These are phyloP conservation scores for Syngnathus rostellatus DNA, from an alignment of 2,797 vertebrate genomes.

Conservation along the genomic window DNA sequence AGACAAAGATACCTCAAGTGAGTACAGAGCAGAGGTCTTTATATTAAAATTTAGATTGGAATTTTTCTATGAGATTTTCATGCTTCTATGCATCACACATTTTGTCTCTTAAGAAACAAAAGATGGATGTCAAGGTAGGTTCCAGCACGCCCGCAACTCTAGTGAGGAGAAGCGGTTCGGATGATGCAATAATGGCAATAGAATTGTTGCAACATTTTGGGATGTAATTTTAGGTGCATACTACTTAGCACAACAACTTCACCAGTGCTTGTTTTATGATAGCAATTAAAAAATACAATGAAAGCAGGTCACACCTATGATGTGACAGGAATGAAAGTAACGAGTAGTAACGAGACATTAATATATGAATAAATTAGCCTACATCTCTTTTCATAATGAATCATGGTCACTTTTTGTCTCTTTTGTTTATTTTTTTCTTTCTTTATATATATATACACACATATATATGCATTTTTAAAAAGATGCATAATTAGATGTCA, in stretches of 20 bases:
- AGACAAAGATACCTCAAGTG: not conserved
- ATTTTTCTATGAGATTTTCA: too few species aligned
- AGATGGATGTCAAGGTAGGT: too few species aligned
- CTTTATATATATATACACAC: too few species aligned
- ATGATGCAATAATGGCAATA: too few species aligned
- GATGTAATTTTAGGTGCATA: not conserved
- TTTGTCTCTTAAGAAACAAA: too few species aligned
- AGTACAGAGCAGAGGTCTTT: conserved; percentile 16
- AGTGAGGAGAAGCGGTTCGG: too few species aligned
- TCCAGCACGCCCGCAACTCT: too few species aligned
- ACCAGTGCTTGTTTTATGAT: not conserved
- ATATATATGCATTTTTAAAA: not conserved
- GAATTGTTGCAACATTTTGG: too few species aligned
- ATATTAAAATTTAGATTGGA: too few species aligned
- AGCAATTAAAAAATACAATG: conserved; percentile 30
- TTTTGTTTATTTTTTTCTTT: too few species aligned
- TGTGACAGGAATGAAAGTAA: conserved; percentile 32
- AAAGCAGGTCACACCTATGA: conserved; percentile 42
- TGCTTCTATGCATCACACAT: not conserved
- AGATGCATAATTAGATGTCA: conserved; percentile 7
- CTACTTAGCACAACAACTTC: not conserved
- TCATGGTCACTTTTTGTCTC: conserved; percentile 1
- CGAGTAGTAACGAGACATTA: conserved; percentile 4
- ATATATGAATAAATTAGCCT: not conserved
- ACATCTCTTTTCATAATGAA: conserved; percentile 14